These are phyloP conservation scores for Carterocephalus palaemon DNA, from an alignment of 2,888 invertebrate species.

Conservation along the genomic window DNA sequence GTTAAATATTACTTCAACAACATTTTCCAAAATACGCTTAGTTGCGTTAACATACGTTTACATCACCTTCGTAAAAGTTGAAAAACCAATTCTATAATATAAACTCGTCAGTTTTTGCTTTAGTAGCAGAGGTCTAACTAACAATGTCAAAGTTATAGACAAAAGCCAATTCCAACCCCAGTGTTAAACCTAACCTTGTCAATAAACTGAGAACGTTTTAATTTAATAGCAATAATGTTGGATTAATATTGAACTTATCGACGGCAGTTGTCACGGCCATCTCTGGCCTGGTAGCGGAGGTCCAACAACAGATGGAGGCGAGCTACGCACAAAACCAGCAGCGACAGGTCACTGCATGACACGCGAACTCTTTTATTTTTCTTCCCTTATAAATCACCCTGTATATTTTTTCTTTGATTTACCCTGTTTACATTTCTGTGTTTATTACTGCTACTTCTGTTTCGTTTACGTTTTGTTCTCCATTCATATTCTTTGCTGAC, in stretches of 20 bases:
- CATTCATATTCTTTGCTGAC: conserved; percentile 7
- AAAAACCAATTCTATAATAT: too few relatives aligned
- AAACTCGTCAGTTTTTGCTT: too few relatives aligned
- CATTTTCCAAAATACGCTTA: too few relatives aligned
- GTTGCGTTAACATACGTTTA: too few relatives aligned
- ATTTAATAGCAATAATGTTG: conserved; percentile 1
- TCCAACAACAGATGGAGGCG: conserved; percentile 86
- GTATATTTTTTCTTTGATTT: conserved; percentile 2
- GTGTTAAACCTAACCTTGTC: too few relatives aligned
- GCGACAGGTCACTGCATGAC: conserved; percentile 75
- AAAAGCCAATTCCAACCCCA: too few relatives aligned
- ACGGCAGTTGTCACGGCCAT: conserved; percentile 86
- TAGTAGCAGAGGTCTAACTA: too few relatives aligned
- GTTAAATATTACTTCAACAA: too few relatives aligned
- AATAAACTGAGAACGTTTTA: too few relatives aligned
- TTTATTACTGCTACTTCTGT: conserved; percentile 23
- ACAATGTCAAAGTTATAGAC: too few relatives aligned
- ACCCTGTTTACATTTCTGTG: conserved; percentile 3
- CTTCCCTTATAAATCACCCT: conserved; percentile 27
- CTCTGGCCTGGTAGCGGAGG: conserved; percentile 88
- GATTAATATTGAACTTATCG: conserved; percentile 38
- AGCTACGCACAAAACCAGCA: conserved; percentile 71
- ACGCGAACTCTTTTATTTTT: conserved; percentile 20
- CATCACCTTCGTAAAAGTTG: too few relatives aligned
- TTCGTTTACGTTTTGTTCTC: conserved; percentile 5